phyloP scores from a whole-genome alignment of 2,888 invertebrate species.

The Sympetrum striolatum region DNA sequence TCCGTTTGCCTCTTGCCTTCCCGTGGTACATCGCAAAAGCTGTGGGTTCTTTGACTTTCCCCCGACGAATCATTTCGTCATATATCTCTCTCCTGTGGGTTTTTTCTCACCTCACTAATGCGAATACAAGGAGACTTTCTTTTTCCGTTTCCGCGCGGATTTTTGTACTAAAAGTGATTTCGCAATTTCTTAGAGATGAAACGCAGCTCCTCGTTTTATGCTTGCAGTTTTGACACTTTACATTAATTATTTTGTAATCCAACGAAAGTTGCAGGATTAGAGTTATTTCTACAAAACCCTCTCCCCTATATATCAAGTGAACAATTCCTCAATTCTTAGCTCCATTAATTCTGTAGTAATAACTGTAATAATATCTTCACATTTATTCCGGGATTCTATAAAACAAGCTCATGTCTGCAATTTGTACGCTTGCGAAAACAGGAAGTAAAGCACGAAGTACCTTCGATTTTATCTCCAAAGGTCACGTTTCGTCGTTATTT shows the following conservation, averaged over 20 bases:
- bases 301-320: no score
- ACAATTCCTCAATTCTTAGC: no score
- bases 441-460: not conserved
- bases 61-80: not conserved
- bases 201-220: no score
- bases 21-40: not conserved
- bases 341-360: no score
- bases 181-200: not conserved
- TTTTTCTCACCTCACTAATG: not conserved
- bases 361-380: no score
- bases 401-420: no score
- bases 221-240: no score
- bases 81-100: not conserved
- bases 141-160: not conserved
- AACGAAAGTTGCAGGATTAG: no score
- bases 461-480: conserved; percentile 3
- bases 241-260: no score
- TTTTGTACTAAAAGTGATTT: not conserved
- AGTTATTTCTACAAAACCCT: no score
- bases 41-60: not conserved
- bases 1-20: not conserved
- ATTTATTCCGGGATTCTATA: no score
- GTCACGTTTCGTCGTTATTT: not conserved
- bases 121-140: not conserved
- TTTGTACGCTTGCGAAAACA: not conserved